Percentiles rank a stretch among this genome's conserved stretches.
phyloP scores from a whole-genome alignment of 1,140 invertebrate genomes.

The Thalassaphorura encarpata region DNA sequence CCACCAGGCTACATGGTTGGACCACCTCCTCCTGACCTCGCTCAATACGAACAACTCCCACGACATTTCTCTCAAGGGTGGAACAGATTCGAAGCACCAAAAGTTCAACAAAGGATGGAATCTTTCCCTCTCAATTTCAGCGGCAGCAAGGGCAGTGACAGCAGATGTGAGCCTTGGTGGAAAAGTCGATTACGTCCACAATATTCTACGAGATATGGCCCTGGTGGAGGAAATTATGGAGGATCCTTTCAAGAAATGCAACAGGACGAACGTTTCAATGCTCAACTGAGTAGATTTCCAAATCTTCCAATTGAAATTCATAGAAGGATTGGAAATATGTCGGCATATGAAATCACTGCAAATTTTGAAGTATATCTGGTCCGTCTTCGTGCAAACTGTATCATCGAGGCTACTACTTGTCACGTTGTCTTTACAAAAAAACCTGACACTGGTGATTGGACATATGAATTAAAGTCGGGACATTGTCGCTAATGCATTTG shows the following conservation, averaged over 20 bases:
- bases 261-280: not conserved
- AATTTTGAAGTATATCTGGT: not conserved
- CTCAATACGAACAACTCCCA: too few relatives aligned
- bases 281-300: not conserved
- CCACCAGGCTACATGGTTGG: too few relatives aligned
- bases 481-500: not conserved
- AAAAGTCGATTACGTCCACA: too few relatives aligned
- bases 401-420: not conserved
- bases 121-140: too few relatives aligned
- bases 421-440: not conserved
- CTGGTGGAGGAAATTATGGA: not conserved
- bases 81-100: too few relatives aligned
- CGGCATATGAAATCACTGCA: not conserved
- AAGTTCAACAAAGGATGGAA: too few relatives aligned
- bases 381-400: not conserved
- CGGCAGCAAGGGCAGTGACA: too few relatives aligned
- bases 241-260: not conserved
- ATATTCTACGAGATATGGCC: not conserved
- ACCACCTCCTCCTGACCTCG: too few relatives aligned
- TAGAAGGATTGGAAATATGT: not conserved
- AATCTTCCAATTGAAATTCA: not conserved
- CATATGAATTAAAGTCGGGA: not conserved
- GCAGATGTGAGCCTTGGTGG: too few relatives aligned
- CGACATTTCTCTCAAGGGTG: too few relatives aligned
- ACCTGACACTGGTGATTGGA: not conserved